Evolutionary conservation across 2,113 vertebrate species (phyloP), one percentile per base, ranked within the genome.

Genomic region (Ascaphus truei): DNA sequence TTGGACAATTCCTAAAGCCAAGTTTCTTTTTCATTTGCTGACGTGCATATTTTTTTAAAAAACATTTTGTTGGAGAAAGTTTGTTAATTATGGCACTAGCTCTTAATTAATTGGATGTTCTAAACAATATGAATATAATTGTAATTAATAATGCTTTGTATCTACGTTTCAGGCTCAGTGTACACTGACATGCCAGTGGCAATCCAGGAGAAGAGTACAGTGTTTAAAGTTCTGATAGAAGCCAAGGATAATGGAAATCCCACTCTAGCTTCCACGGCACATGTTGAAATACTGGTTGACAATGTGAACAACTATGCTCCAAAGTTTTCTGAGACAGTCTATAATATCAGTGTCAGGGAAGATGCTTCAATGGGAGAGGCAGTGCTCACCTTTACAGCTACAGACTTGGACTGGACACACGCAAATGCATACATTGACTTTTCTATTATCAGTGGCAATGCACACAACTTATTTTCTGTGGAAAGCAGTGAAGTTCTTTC

Each of bases 181-280:
- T 95, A 90, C 52, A 83, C 88, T 37, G 84, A 39, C 3, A 84
- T 78, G 41, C 79, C 90, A 33, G 9, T 91, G 47, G 81, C 72
- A 33, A 63, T 77, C 39, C 71, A 88, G 72, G 75, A 85, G 56
- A 83, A 84, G 41, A 75, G 52, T 74, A 82, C 89, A 47, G 18
- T 75, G 29, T n/a, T 94, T 72, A 87, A 66, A 36, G 80, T 98
- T 30, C 76, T 95, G 29, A 81, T 97, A 27, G 94, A 97, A 80
- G 96, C 94, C 13, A 76, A 37, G 11, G 96, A 98, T 45, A 79
- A 81, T 57, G 96, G 95, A 25, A 78, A 81, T 71, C 93, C 95
- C 1, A 23, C 80, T 10, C 80, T 86, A 51, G 91, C 73, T 16
- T 84, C 89, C 1, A 72, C 95, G 37, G 77, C 90, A 3, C 81